phyloP scores from a whole-genome alignment of 2,797 vertebrate genomes.

The Erpetoichthys calabaricus region DNA sequence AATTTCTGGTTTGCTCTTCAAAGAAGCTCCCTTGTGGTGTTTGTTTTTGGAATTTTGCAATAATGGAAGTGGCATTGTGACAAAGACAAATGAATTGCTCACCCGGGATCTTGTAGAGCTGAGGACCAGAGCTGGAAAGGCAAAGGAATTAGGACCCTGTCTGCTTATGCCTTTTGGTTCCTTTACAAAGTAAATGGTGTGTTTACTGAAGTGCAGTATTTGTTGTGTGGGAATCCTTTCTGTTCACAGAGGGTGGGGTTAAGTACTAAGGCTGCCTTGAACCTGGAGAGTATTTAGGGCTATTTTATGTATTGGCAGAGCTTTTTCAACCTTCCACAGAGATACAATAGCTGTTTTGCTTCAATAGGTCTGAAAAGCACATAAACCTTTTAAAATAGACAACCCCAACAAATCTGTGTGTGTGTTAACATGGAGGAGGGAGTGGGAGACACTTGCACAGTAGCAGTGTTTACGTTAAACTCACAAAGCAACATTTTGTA shows the following conservation, averaged over 20 bases:
- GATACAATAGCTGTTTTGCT: too few species aligned
- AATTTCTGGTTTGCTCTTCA: background rate
- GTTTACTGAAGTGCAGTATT: too few species aligned
- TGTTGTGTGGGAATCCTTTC: too few species aligned
- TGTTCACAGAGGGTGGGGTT: too few species aligned
- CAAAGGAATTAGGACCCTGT: background rate
- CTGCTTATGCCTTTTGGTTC: too few species aligned
- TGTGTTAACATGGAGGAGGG: constrained; percentile 8
- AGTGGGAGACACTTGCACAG: constrained; percentile 16
- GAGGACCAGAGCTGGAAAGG: background rate
- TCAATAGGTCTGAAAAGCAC: background rate
- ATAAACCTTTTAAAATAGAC: constrained; percentile 1
- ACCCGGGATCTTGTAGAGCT: background rate
- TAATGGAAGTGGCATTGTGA: constrained; percentile 32
- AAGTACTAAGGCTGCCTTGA: too few species aligned
- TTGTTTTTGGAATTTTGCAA: constrained; percentile 30
- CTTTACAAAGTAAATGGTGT: too few species aligned
- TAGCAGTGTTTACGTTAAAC: constrained; percentile 33
- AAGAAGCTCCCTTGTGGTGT: background rate
- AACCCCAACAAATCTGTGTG: constrained; percentile 8
- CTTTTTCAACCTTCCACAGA: background rate
- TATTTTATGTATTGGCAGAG: background rate
- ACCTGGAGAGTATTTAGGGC: background rate
- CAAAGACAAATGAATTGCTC: constrained; percentile 24
- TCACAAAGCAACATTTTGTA: constrained; percentile 12